These are phyloP conservation scores for Pionites leucogaster DNA, from an alignment of 2,113 vertebrate species.

Conservation along the genomic window DNA sequence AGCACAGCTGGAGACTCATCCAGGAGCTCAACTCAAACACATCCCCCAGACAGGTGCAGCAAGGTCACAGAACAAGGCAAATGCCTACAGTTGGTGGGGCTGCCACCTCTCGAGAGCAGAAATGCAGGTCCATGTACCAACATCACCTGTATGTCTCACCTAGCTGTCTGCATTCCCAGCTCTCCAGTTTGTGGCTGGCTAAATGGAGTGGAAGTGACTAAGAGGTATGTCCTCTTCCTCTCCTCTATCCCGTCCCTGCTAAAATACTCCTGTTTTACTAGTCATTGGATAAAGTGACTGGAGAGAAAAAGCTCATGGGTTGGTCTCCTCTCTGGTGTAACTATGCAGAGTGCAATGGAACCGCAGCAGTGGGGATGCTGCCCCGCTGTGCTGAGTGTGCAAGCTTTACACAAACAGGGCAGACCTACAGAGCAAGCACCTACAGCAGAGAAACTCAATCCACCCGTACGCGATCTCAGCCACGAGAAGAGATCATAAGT, in stretches of 20 bases:
- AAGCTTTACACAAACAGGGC: neutral
- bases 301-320: neutral
- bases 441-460: neutral
- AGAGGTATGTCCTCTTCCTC: neutral
- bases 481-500: neutral
- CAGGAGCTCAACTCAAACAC: neutral
- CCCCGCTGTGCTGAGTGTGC: neutral
- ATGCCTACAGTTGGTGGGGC: neutral
- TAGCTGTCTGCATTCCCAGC: neutral
- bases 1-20: neutral
- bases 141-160: neutral
- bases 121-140: neutral
- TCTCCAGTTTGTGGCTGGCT: neutral
- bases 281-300: neutral
- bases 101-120: neutral
- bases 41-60: neutral
- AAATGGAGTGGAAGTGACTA: neutral
- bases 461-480: neutral
- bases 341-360: neutral
- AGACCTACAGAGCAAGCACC: neutral
- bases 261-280: neutral
- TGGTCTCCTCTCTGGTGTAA: neutral
- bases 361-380: neutral
- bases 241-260: neutral
- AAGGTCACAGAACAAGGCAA: neutral